phyloP scores from a whole-genome alignment of 2,888 invertebrate species.

The Drosophila multiciliata region DNA sequence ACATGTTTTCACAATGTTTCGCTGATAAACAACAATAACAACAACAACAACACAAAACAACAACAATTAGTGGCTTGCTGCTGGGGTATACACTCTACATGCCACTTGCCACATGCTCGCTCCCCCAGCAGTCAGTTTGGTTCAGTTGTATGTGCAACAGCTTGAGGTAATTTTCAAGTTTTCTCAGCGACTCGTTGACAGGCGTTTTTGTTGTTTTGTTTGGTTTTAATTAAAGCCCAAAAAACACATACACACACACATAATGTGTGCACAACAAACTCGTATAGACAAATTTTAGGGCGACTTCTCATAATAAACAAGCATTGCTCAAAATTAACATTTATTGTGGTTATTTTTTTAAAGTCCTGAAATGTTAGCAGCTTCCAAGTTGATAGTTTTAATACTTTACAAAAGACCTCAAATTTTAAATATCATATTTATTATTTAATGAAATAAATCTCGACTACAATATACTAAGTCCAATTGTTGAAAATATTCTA shows the following conservation, averaged over 20 bases:
- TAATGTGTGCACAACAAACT: slow-evolving; percentile 16
- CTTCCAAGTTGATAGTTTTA: not conserved
- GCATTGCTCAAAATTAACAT: slow-evolving; percentile 24
- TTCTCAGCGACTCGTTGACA: slow-evolving; percentile 64
- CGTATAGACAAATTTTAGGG: slow-evolving; percentile 2
- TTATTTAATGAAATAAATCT: not conserved
- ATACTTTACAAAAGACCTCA: not conserved
- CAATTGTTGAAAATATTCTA: too few species aligned
- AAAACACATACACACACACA: slow-evolving; percentile 43
- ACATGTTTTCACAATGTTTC: slow-evolving; percentile 78
- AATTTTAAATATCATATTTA: not conserved
- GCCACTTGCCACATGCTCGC: not conserved
- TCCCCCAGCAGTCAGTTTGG: not conserved
- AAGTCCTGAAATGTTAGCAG: not conserved
- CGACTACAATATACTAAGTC: too few species aligned
- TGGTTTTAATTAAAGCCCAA: slow-evolving; percentile 75
- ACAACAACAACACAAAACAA: slow-evolving; percentile 16
- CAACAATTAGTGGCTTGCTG: slow-evolving; percentile 56
- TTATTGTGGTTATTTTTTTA: slow-evolving; percentile 27
- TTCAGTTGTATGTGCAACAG: slow-evolving; percentile 76
- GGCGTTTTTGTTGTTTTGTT: slow-evolving; percentile 67
- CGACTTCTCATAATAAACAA: slow-evolving; percentile 17
- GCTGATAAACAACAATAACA: slow-evolving; percentile 59
- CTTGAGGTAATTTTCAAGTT: slow-evolving; percentile 83
- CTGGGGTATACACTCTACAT: not conserved